A percentile compares a stretch with the other conserved stretches of the same genome.
Evolutionary conservation across 2,888 invertebrate species (phyloP).

Genomic region (Coecobrya sp.): DNA sequence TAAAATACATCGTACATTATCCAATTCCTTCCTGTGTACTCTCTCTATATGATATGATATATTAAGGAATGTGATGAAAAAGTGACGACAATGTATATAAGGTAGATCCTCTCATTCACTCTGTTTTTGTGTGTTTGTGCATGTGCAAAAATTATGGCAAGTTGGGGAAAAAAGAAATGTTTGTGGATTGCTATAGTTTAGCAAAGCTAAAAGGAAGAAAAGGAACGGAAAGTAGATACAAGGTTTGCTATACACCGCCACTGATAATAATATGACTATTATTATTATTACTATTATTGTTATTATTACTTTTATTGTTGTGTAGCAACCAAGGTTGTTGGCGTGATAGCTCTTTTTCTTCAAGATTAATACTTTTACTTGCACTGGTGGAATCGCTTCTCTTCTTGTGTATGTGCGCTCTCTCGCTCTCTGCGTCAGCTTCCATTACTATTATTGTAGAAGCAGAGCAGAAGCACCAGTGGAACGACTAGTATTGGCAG

Average conservation of each 20-base stretch:
- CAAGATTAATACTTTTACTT: conserved; percentile 49
- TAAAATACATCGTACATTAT: neutral
- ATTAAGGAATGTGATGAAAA: too few species aligned
- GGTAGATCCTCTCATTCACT: too few species aligned
- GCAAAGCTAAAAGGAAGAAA: neutral
- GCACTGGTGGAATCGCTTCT: neutral
- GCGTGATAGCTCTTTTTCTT: conserved; percentile 41
- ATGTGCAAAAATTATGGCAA: neutral
- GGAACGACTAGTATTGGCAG: neutral
- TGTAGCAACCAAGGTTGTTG: conserved; percentile 34
- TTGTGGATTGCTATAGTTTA: neutral
- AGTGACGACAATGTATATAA: neutral
- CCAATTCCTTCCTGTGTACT: too few species aligned
- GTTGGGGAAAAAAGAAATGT: neutral
- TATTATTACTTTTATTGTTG: conserved; percentile 30
- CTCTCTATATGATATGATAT: too few species aligned
- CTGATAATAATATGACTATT: neutral
- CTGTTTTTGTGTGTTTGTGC: neutral
- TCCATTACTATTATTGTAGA: neutral
- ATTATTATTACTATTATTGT: conserved; percentile 32
- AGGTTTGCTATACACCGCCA: neutral
- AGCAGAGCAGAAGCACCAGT: neutral
- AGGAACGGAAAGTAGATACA: neutral
- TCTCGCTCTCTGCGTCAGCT: conserved; percentile 34
- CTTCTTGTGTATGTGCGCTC: too few species aligned